Base-by-base conservation (phyloP, 2,888 invertebrate genomes). In the Troides aeacus region DNA sequence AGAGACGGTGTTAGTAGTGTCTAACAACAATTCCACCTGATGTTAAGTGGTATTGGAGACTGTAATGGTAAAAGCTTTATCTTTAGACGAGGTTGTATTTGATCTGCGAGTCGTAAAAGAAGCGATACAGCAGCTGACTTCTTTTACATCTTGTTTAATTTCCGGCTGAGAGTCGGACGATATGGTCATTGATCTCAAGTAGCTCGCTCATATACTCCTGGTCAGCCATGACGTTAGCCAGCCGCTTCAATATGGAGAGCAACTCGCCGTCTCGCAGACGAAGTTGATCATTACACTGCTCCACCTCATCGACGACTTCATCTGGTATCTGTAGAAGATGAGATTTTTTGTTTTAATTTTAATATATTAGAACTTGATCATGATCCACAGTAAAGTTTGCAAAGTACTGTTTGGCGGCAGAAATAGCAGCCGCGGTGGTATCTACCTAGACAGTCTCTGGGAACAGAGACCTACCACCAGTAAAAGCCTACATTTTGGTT, bases 231-330 rank as follows among this genome's bases (percentile, higher is more conserved):
- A 97, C 94, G 78, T 93, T 93, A 56, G 96, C 95, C 70, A 97
- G 90, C 24, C 94, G 93, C 76, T 93, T 94, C 70, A 97, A 89
- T 73, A 95, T 93, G 72, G 94, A 93, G 71, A 95, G 89, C 64
- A 97, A 93, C 73, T 94, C 94, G 1, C 94, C 94, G 74, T 94
- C 94, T 30, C 93, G 91, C 78, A 96, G 89, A 73, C 94, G 95
- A 74, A 97, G 93, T 83, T 97, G 97, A 66, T 95, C 94, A 78
- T 96, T 95, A 80, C 97, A 95, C 81, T 95, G 94, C 72, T 93
- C 92, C 64, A 97, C 92, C 80, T 94, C 94, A 72, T 94, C 93
- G 15, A 94, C 88, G 12, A 94, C 93, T 75, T 94, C 94, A 71
- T 96, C 95, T n/a, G 94, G 94, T 72, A 95, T 93, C 95, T 96